Conservation (phyloP, 64 coral and sea anemone genomes). For the Porites lutea region DNA sequence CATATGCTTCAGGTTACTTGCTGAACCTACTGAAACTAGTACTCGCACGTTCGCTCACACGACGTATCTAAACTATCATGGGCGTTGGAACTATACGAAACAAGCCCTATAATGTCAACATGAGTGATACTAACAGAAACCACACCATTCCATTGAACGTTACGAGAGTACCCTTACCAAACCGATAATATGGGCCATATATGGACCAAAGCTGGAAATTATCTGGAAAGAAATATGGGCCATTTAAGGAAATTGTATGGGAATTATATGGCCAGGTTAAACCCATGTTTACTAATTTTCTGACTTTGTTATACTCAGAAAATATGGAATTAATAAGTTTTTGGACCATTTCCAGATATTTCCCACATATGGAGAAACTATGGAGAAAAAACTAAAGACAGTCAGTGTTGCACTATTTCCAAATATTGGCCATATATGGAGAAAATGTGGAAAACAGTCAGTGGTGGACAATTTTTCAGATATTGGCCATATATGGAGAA, state of each 20-base stretch:
- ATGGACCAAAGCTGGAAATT: constrained; percentile 17
- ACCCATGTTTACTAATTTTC: no score
- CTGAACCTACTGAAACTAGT: no score
- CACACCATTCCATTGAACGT: constrained; percentile 1
- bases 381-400: no score
- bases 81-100: background rate
- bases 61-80: constrained; percentile 11
- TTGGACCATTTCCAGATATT: background rate
- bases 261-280: background rate
- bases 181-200: constrained; percentile 14
- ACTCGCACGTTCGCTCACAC: no score
- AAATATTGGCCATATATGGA: no score
- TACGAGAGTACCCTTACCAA: constrained; percentile 20
- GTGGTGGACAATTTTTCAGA: no score
- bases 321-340: no score
- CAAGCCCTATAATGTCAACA: background rate
- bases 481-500: no score
- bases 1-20: no score
- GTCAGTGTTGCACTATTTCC: no score
- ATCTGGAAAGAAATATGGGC: constrained; percentile 21
- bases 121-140: constrained; percentile 28
- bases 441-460: no score
- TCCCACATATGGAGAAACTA: background rate
- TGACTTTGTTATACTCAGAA: no score
- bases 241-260: background rate